These are phyloP conservation scores for Brachionus rubens DNA, from an alignment of 1,140 invertebrate genomes.

Conservation along the genomic window DNA sequence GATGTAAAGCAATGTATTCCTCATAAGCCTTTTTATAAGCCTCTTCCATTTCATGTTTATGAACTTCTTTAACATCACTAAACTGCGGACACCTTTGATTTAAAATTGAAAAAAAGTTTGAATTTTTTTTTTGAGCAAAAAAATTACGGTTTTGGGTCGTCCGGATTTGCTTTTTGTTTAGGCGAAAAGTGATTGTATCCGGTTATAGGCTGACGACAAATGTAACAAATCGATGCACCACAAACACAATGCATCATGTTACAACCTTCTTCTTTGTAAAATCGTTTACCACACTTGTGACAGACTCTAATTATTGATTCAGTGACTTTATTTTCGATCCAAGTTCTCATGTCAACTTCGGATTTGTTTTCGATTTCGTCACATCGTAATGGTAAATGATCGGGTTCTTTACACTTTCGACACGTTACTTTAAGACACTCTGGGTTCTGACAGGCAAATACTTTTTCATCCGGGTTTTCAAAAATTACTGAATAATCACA, in stretches of 20 bases:
- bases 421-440: constrained; percentile 69
- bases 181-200: constrained; percentile 67
- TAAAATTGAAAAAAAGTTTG: neutral
- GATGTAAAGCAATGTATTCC: constrained; percentile 53
- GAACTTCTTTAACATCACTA: constrained; percentile 54
- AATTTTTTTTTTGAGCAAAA: neutral
- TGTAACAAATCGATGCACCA: constrained; percentile 69
- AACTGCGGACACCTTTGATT: constrained; percentile 54
- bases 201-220: constrained; percentile 65
- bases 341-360: constrained; percentile 63
- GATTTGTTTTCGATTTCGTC: constrained; percentile 66
- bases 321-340: constrained; percentile 68
- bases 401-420: constrained; percentile 66
- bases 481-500: neutral
- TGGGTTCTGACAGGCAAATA: constrained; percentile 67
- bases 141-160: neutral
- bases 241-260: constrained; percentile 71
- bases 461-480: constrained; percentile 62
- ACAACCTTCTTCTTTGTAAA: constrained; percentile 68
- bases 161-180: neutral
- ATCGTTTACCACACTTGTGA: constrained; percentile 64
- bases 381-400: constrained; percentile 67
- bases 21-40: constrained; percentile 57
- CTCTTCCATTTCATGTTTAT: constrained; percentile 59
- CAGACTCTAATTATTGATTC: constrained; percentile 68